Conservation (phyloP, 2,888 invertebrate species). For the Hydraecia micacea region DNA sequence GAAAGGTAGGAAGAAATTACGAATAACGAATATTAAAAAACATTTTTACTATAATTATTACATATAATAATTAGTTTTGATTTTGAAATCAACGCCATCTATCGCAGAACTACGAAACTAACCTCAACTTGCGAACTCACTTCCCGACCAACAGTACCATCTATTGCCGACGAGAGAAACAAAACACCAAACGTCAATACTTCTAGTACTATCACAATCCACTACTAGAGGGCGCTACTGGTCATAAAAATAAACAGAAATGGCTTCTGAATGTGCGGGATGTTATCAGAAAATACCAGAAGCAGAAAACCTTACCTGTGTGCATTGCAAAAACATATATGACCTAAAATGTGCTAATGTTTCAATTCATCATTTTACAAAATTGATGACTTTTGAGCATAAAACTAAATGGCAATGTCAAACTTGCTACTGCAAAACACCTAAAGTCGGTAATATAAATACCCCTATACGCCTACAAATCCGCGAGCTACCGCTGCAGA, state of each 20-base stretch:
- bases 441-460: conserved; percentile 1
- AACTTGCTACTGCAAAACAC: neutral
- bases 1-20: no score
- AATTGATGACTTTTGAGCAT: neutral
- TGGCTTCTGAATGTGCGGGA: neutral
- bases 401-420: neutral
- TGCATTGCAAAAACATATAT: neutral
- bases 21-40: no score
- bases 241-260: no score
- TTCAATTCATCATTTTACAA: neutral
- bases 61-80: no score
- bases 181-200: neutral
- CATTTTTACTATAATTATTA: no score
- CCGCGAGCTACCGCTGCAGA: neutral
- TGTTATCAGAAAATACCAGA: neutral
- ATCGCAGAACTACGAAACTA: neutral
- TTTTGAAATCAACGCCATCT: no score
- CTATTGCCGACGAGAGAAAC: no score
- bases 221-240: neutral
- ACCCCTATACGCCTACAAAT: neutral
- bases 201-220: neutral
- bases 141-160: no score
- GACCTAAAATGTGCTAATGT: neutral
- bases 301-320: neutral
- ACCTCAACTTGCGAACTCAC: no score